phyloP scores from a whole-genome alignment of 1,140 invertebrate species.

The Cherax quadricarinatus region DNA sequence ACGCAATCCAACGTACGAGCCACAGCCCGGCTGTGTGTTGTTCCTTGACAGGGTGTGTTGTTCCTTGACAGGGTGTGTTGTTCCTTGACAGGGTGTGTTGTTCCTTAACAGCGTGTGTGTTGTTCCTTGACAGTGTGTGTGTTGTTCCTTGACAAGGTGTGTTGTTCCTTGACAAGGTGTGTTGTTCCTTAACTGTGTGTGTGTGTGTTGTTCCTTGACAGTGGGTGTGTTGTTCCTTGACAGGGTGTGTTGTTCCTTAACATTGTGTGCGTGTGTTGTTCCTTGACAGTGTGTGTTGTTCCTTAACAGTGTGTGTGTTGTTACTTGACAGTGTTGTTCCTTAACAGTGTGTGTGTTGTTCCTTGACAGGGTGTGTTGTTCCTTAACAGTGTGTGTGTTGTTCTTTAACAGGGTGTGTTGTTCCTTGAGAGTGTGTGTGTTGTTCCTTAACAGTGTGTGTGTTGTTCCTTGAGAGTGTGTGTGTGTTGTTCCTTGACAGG shows the following conservation, averaged over 20 bases:
- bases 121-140: not conserved
- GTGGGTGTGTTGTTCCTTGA: not conserved
- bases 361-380: not conserved
- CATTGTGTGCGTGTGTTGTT: not conserved
- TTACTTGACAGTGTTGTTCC: not conserved
- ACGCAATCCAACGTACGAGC: too few species aligned
- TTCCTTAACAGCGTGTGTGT: too few species aligned
- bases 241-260: not conserved
- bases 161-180: not conserved
- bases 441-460: not conserved
- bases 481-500: too few species aligned
- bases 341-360: not conserved
- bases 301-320: too few species aligned
- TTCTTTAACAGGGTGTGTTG: not conserved
- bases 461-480: too few species aligned
- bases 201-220: not conserved
- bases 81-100: not conserved
- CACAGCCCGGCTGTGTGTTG: too few species aligned
- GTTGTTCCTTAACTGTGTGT: too few species aligned
- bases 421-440: not conserved
- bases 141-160: too few species aligned
- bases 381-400: too few species aligned
- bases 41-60: not conserved
- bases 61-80: not conserved
- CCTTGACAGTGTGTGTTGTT: not conserved